phyloP scores from a whole-genome alignment of 1,140 invertebrate genomes.

The Homalodisca vitripennis region DNA sequence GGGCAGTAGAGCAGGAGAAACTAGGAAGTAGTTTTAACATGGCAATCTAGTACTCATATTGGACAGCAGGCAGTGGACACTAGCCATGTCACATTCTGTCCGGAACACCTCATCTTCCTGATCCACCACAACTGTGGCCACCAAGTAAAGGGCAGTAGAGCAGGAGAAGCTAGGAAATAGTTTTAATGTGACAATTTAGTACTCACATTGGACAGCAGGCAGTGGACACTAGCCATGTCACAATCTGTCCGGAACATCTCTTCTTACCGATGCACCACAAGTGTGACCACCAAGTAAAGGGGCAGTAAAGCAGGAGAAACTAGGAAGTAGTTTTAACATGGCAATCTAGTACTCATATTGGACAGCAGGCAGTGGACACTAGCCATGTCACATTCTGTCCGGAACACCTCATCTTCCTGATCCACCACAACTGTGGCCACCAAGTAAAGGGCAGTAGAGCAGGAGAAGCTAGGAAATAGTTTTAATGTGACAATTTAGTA shows the following conservation, averaged over 20 bases:
- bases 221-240: too few relatives aligned
- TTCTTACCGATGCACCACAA: too few relatives aligned
- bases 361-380: slow-evolving; percentile 74
- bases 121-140: slow-evolving; percentile 81
- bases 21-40: too few relatives aligned
- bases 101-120: slow-evolving; percentile 72
- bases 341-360: slow-evolving; percentile 53
- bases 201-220: too few relatives aligned
- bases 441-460: slow-evolving; percentile 92
- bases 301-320: too few relatives aligned
- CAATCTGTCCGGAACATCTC: too few relatives aligned
- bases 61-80: slow-evolving; percentile 73
- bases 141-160: slow-evolving; percentile 93
- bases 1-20: too few relatives aligned
- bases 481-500: too few relatives aligned
- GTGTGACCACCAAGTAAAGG: too few relatives aligned
- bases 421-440: slow-evolving; percentile 83
- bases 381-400: slow-evolving; percentile 80
- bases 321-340: too few relatives aligned
- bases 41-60: slow-evolving; percentile 49
- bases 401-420: slow-evolving; percentile 71
- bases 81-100: slow-evolving; percentile 81
- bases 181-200: too few relatives aligned
- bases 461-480: slow-evolving; percentile 91
- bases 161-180: slow-evolving; percentile 88